phyloP scores from a whole-genome alignment of 1,140 invertebrate genomes.

The Neelides sp. region DNA sequence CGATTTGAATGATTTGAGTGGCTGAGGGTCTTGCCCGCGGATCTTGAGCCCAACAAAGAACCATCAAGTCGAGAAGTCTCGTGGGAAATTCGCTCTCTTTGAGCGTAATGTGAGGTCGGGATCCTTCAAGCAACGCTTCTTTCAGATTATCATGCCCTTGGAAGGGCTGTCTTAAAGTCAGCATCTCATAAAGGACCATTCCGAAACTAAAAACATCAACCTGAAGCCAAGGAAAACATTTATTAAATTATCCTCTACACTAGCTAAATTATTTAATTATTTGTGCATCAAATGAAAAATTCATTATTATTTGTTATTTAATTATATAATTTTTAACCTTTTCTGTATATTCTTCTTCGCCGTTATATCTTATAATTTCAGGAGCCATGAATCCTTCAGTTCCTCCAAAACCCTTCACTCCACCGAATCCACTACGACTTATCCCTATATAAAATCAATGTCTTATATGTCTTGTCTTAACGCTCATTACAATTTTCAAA shows the following conservation, averaged over 20 bases:
- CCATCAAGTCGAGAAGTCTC: constrained; percentile 88
- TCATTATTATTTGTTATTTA: constrained; percentile 78
- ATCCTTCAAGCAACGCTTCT: constrained; percentile 88
- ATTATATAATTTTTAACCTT: constrained; percentile 95
- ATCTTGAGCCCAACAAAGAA: constrained; percentile 83
- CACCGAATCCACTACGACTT: not conserved
- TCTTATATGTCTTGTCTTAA: no score
- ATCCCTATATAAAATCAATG: no score
- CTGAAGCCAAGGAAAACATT: constrained; percentile 37
- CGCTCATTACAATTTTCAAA: no score
- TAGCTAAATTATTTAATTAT: not conserved
- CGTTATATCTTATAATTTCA: constrained; percentile 59
- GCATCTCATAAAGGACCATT: constrained; percentile 96
- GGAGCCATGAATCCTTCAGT: constrained; percentile 93
- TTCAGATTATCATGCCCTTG: constrained; percentile 90
- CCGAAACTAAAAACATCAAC: constrained; percentile 98
- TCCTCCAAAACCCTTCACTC: constrained; percentile 78
- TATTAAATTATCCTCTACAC: constrained; percentile 2
- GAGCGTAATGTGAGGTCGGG: constrained; percentile 64
- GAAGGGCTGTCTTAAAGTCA: constrained; percentile 86
- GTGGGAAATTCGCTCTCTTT: constrained; percentile 52
- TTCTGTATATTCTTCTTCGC: constrained; percentile 96
- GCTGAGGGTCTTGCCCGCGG: constrained; percentile 77
- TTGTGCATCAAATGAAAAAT: not conserved
- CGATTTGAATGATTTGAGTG: constrained; percentile 82